Conservation (phyloP, 2,888 invertebrate genomes). For the Spodoptera littoralis region DNA sequence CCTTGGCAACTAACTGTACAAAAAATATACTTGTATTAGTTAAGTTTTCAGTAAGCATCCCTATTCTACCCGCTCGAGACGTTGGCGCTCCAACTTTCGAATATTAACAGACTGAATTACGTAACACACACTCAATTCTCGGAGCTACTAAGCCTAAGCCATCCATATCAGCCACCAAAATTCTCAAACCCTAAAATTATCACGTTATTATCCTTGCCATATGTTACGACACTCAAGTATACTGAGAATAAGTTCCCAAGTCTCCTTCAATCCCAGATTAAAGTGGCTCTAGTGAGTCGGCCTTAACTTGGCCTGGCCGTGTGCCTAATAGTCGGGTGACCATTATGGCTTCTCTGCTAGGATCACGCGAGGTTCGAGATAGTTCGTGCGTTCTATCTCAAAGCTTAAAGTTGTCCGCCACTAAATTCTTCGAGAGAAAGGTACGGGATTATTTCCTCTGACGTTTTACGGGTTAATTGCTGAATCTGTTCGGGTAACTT, state of each 20-base stretch:
- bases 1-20: no score
- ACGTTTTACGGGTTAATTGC: conserved; percentile 55
- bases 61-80: no score
- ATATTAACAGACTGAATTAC: no score
- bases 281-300: conserved; percentile 68
- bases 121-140: no score
- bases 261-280: conserved; percentile 72
- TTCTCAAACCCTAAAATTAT: conserved; percentile 45
- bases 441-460: conserved; percentile 53
- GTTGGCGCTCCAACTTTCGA: no score
- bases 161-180: conserved; percentile 1
- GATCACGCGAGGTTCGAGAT: conserved; percentile 67
- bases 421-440: conserved; percentile 59
- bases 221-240: conserved; percentile 52
- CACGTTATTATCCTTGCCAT: conserved; percentile 45
- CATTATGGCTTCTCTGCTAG: conserved; percentile 69
- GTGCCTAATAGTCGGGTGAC: conserved; percentile 72
- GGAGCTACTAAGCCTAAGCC: not conserved
- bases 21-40: no score
- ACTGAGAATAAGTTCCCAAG: conserved; percentile 66
- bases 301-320: conserved; percentile 64
- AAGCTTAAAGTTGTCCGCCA: conserved; percentile 62
- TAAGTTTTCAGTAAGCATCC: no score
- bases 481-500: conserved; percentile 19
- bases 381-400: conserved; percentile 61